Evolutionary conservation across 2,888 invertebrate species (phyloP).

Genomic region (Drosophila borealis): DNA sequence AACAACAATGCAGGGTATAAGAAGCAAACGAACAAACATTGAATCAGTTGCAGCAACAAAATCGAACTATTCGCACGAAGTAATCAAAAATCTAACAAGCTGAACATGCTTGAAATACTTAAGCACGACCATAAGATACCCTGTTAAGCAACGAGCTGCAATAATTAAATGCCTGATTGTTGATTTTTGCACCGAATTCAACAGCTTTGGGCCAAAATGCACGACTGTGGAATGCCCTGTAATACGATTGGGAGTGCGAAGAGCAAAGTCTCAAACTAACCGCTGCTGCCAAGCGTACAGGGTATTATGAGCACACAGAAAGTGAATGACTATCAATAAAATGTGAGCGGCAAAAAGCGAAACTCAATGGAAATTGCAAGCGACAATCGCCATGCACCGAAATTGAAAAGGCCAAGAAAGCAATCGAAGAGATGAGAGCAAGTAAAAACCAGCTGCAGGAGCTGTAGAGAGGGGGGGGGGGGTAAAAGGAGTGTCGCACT

Average conservation of each 20-base stretch:
- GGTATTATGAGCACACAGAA: constrained; percentile 32
- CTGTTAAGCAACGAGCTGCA: neutral
- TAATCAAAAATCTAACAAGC: neutral
- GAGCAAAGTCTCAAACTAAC: too few relatives aligned
- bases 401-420: constrained; percentile 27
- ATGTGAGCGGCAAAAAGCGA: constrained; percentile 43
- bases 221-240: too few relatives aligned
- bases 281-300: neutral
- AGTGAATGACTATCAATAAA: constrained; percentile 52
- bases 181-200: too few relatives aligned
- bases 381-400: constrained; percentile 26
- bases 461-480: neutral
- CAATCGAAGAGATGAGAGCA: neutral
- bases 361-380: constrained; percentile 44
- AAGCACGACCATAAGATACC: too few relatives aligned
- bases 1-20: neutral
- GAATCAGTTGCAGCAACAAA: neutral
- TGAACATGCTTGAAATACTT: too few relatives aligned
- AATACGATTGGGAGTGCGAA: too few relatives aligned
- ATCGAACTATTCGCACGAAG: neutral
- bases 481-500: neutral
- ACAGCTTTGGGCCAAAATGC: too few relatives aligned
- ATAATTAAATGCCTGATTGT: too few relatives aligned
- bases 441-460: neutral
- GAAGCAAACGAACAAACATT: neutral